These are phyloP conservation scores for Platygyra sinensis DNA, from an alignment of 64 coral and sea anemone species.

Conservation along the genomic window DNA sequence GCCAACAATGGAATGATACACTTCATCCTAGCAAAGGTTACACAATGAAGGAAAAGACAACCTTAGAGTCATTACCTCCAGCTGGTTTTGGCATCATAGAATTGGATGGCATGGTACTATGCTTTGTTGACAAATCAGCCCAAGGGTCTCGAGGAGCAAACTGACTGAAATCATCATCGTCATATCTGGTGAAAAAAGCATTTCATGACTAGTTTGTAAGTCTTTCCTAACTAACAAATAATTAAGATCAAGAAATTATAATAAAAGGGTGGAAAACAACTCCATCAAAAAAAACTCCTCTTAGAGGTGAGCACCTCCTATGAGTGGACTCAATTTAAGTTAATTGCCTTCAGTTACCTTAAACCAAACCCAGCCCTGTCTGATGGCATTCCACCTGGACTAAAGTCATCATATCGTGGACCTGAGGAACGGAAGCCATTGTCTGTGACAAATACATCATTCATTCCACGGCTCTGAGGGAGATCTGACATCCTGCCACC, in stretches of 20 bases:
- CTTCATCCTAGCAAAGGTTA: too few relatives aligned
- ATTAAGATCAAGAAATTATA: too few relatives aligned
- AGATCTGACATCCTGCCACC: constrained; percentile 32
- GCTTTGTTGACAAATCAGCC: constrained; percentile 72
- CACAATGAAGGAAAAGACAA: too few relatives aligned
- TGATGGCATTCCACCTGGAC: constrained; percentile 27
- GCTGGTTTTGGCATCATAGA: background rate
- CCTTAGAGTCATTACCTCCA: background rate
- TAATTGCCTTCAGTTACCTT: constrained; percentile 40
- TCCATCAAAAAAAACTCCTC: too few relatives aligned
- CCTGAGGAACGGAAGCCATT: constrained; percentile 56
- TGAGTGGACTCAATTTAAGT: too few relatives aligned
- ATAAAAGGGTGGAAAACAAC: too few relatives aligned
- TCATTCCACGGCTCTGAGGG: constrained; percentile 67
- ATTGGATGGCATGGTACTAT: constrained; percentile 3
- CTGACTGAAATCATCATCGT: constrained; percentile 82
- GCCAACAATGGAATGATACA: too few relatives aligned
- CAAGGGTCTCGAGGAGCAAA: constrained; percentile 86
- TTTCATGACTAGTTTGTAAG: too few relatives aligned
- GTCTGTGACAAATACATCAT: constrained; percentile 89
- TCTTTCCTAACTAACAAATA: too few relatives aligned
- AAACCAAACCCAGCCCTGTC: constrained; percentile 63
- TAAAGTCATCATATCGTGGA: constrained; percentile 64
- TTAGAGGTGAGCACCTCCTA: too few relatives aligned
- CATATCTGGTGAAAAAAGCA: constrained; percentile 1